These are phyloP conservation scores for Mesoligia furuncula DNA, from an alignment of 2,888 invertebrate species.

Conservation along the genomic window DNA sequence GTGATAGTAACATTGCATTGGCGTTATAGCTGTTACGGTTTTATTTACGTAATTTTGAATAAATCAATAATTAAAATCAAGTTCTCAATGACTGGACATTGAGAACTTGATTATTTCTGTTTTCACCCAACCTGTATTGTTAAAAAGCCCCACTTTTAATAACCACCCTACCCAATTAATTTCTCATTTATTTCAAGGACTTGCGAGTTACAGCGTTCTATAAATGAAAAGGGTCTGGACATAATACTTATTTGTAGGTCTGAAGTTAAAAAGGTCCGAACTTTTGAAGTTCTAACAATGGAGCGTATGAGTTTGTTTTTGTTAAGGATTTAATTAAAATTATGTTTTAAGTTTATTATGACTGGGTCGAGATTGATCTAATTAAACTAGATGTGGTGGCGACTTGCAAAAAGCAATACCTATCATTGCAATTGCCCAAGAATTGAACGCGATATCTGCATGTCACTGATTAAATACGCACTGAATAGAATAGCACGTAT, in stretches of 20 bases:
- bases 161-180: slow-evolving; percentile 41
- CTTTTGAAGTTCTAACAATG: slow-evolving; percentile 23
- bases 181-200: slow-evolving; percentile 31
- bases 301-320: slow-evolving; percentile 16
- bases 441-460: too few species aligned
- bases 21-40: too few species aligned
- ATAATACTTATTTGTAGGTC: too few species aligned
- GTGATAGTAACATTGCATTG: too few species aligned
- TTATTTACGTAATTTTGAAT: too few species aligned
- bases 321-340: slow-evolving; percentile 37
- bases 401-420: too few species aligned
- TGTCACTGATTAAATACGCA: too few species aligned
- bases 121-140: neutral
- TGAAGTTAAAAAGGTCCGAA: slow-evolving; percentile 24
- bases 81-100: neutral
- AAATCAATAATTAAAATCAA: neutral
- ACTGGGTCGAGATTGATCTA: too few species aligned
- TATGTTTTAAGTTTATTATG: slow-evolving; percentile 7
- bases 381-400: neutral
- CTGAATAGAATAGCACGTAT: too few species aligned
- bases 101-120: too few species aligned
- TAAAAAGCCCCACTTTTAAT: slow-evolving; percentile 15
- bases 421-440: too few species aligned
- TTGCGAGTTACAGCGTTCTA: neutral
- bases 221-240: slow-evolving; percentile 5